Evolutionary conservation across 2,113 vertebrate genomes (phyloP).

Genomic region (Hyaena hyaena): DNA sequence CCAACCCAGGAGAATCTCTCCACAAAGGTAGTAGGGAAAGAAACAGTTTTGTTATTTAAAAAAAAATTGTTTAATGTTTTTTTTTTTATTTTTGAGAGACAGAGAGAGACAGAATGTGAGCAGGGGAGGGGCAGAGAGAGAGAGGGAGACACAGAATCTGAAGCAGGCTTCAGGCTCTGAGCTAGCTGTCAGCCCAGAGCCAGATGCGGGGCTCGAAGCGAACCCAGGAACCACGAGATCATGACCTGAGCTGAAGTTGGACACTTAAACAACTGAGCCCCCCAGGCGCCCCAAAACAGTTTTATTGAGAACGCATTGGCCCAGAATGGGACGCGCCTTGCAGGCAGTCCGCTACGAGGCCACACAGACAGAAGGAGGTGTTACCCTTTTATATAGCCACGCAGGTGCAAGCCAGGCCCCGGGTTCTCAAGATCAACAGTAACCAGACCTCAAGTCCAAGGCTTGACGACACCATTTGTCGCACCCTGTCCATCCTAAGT

Average conservation of each 20-base stretch:
- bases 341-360: background rate
- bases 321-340: background rate
- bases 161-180: too few species aligned
- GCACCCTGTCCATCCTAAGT: background rate
- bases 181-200: too few species aligned
- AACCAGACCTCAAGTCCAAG: background rate
- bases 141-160: too few species aligned
- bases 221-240: too few species aligned
- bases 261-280: too few species aligned
- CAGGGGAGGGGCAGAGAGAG: too few species aligned
- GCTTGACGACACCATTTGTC: background rate
- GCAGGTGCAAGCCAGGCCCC: background rate
- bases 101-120: too few species aligned
- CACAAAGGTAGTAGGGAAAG: background rate
- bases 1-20: background rate
- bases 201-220: too few species aligned
- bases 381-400: background rate
- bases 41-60: background rate
- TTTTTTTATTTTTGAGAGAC: too few species aligned
- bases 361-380: background rate
- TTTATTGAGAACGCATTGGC: background rate
- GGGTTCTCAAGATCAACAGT: background rate
- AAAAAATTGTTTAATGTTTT: too few species aligned
- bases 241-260: too few species aligned
- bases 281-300: background rate